phyloP scores from a whole-genome alignment of 2,888 invertebrate genomes.

The Zhengitettix transpicula region DNA sequence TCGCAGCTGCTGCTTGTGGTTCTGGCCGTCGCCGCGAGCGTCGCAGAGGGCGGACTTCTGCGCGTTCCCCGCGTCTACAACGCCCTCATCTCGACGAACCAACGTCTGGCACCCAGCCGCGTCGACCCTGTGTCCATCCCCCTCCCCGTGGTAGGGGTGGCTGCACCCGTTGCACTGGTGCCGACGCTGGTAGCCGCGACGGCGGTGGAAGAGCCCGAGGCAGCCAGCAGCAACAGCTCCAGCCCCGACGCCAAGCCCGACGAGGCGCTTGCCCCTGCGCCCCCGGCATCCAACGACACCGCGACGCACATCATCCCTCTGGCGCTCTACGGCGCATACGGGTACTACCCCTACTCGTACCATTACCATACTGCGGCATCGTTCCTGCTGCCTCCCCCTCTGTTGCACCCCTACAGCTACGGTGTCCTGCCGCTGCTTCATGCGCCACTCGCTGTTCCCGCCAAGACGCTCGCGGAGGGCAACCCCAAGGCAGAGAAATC shows the following conservation, averaged over 20 bases:
- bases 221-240: not conserved
- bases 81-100: conserved; percentile 60
- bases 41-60: conserved; percentile 29
- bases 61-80: conserved; percentile 63
- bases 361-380: not conserved
- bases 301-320: not conserved
- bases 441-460: not conserved
- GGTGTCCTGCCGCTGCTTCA: not conserved
- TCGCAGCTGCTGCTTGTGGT: conserved; percentile 7
- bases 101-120: conserved; percentile 56
- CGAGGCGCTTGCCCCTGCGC: not conserved
- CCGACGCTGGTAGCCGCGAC: not conserved
- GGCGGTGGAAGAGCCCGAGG: not conserved
- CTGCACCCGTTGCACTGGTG: not conserved
- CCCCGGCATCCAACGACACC: not conserved
- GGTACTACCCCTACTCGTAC: not conserved
- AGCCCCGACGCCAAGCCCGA: not conserved
- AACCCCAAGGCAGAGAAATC: not conserved
- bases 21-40: conserved; percentile 18
- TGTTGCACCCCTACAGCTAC: not conserved
- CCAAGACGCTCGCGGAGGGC: not conserved
- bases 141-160: not conserved
- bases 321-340: not conserved
- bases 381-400: not conserved
- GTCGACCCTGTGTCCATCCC: conserved; percentile 39